These are phyloP conservation scores for Xylophagus ater DNA, from an alignment of 2,888 invertebrate species.

Conservation along the genomic window DNA sequence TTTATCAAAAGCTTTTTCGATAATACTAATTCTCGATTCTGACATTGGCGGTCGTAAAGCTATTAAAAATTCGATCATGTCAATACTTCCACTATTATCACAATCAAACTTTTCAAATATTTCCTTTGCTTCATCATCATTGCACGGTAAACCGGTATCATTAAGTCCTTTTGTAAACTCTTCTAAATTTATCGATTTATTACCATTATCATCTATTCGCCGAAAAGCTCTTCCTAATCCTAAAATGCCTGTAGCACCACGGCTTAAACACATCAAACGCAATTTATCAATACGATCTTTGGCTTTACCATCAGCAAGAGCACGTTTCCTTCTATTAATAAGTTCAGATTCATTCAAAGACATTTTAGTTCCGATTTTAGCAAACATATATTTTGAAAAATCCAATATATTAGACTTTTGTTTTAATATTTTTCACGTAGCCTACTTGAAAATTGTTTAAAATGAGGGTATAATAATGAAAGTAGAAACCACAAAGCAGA, in stretches of 20 bases:
- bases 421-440: too few species aligned
- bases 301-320: conserved; percentile 46
- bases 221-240: conserved; percentile 78
- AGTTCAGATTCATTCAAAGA: conserved; percentile 65
- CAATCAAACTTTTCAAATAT: conserved; percentile 53
- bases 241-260: conserved; percentile 81
- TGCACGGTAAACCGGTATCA: conserved; percentile 62
- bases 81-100: conserved; percentile 74
- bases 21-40: conserved; percentile 56
- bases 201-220: conserved; percentile 86
- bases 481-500: too few species aligned
- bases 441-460: too few species aligned
- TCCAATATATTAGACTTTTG: too few species aligned
- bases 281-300: conserved; percentile 76
- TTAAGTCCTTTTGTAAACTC: conserved; percentile 72
- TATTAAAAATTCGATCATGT: conserved; percentile 78
- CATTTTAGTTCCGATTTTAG: too few species aligned
- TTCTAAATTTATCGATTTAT: conserved; percentile 62
- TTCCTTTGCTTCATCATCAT: conserved; percentile 38
- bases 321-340: conserved; percentile 60
- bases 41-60: conserved; percentile 76
- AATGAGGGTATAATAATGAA: too few species aligned
- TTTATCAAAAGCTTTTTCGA: conserved; percentile 73
- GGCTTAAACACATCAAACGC: conserved; percentile 67
- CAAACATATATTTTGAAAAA: too few species aligned